These are phyloP conservation scores for Piezodorus guildinii DNA, from an alignment of 1,140 invertebrate genomes.

Conservation along the genomic window DNA sequence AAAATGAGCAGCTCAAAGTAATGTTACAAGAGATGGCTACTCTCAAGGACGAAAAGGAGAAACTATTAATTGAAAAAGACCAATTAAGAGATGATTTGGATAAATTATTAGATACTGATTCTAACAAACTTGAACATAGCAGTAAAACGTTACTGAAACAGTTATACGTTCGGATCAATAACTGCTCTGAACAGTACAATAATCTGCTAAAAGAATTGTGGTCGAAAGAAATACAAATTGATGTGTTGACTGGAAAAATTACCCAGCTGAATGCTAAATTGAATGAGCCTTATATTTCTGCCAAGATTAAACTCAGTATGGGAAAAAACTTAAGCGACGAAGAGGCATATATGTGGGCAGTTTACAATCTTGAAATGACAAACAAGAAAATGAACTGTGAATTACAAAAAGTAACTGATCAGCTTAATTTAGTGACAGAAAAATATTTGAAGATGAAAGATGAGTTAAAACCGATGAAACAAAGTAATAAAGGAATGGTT, in stretches of 20 bases:
- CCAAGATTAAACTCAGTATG: neutral
- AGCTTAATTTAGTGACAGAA: neutral
- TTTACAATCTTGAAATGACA: neutral
- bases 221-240: neutral
- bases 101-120: neutral
- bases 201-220: neutral
- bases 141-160: neutral
- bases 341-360: neutral
- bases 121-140: neutral
- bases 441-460: neutral
- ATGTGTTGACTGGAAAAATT: neutral
- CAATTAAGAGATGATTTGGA: neutral
- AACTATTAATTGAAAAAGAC: neutral
- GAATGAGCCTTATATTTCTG: neutral
- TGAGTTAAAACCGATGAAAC: neutral
- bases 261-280: neutral
- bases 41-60: neutral
- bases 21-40: neutral
- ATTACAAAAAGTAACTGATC: neutral
- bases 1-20: neutral
- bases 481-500: neutral
- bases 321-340: neutral
- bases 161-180: neutral
- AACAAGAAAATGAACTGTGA: neutral
- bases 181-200: neutral